A percentile compares a stretch with the other conserved stretches of the same genome.
Evolutionary conservation across 2,888 invertebrate species (phyloP).

Genomic region (Brachyptera risi): DNA sequence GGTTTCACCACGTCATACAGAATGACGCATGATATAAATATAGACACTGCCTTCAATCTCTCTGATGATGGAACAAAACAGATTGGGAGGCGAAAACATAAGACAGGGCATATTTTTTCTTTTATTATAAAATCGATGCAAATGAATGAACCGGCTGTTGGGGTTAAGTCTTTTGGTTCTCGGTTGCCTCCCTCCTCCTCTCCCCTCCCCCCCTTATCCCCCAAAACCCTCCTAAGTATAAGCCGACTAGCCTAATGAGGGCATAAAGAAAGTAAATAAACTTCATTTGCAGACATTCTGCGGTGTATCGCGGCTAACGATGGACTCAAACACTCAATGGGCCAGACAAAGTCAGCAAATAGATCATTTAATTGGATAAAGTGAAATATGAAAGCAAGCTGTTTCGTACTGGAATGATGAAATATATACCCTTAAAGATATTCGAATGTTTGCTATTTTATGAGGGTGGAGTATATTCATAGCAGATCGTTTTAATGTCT

Average conservation of each 20-base stretch:
- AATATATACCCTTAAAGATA: too few species aligned
- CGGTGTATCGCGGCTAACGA: constrained; percentile 10
- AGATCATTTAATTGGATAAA: constrained; percentile 2
- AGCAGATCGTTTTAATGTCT: too few species aligned
- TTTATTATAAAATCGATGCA: constrained; percentile 21
- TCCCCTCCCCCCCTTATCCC: not conserved
- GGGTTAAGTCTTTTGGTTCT: not conserved
- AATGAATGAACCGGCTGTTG: constrained; percentile 17
- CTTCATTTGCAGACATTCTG: constrained; percentile 14
- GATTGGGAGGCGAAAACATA: constrained; percentile 3
- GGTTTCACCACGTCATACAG: too few species aligned
- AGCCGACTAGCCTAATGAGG: constrained; percentile 11
- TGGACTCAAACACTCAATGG: not conserved
- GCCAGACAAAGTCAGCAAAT: constrained; percentile 5
- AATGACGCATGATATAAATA: too few species aligned
- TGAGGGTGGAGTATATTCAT: too few species aligned
- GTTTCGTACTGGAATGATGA: too few species aligned
- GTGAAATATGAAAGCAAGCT: too few species aligned
- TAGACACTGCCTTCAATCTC: too few species aligned
- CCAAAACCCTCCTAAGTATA: not conserved
- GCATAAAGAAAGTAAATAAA: constrained; percentile 22
- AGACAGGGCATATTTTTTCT: constrained; percentile 7
- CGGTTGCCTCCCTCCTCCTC: not conserved
- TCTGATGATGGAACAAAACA: too few species aligned
- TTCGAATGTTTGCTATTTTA: too few species aligned